Evolutionary conservation across 2,888 invertebrate genomes (phyloP).

Genomic region (Ormyrus thymus): DNA sequence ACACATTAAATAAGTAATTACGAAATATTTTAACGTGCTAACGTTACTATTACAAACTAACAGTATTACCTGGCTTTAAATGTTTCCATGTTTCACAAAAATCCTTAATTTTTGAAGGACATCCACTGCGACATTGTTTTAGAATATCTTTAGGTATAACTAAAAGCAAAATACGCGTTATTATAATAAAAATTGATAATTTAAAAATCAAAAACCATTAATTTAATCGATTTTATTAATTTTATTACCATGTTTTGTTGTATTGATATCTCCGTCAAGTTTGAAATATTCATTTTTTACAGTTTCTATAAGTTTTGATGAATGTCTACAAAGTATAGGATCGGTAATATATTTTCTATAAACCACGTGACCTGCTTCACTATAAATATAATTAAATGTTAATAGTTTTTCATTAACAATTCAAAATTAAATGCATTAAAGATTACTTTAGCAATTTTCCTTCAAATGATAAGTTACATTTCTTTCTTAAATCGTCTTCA

Average conservation of each 20-base stretch:
- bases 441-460: slow-evolving; percentile 69
- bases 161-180: slow-evolving; percentile 31
- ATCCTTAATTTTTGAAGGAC: slow-evolving; percentile 64
- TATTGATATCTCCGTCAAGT: slow-evolving; percentile 63
- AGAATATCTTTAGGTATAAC: slow-evolving; percentile 64
- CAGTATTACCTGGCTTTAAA: slow-evolving; percentile 44
- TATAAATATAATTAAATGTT: slow-evolving; percentile 46
- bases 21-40: not conserved
- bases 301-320: slow-evolving; percentile 63
- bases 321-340: slow-evolving; percentile 61
- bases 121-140: slow-evolving; percentile 64
- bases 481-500: slow-evolving; percentile 43
- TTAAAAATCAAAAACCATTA: not conserved
- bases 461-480: slow-evolving; percentile 64
- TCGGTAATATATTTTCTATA: slow-evolving; percentile 63
- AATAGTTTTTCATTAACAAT: not conserved
- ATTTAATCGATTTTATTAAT: not conserved
- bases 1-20: not conserved
- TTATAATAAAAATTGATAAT: slow-evolving; percentile 25
- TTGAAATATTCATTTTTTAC: slow-evolving; percentile 62
- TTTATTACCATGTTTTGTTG: slow-evolving; percentile 63
- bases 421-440: slow-evolving; percentile 4
- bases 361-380: slow-evolving; percentile 64
- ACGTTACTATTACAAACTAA: not conserved
- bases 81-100: slow-evolving; percentile 64